Base-by-base conservation (phyloP, 2,888 invertebrate species). In the Eubasilissa splendida region DNA sequence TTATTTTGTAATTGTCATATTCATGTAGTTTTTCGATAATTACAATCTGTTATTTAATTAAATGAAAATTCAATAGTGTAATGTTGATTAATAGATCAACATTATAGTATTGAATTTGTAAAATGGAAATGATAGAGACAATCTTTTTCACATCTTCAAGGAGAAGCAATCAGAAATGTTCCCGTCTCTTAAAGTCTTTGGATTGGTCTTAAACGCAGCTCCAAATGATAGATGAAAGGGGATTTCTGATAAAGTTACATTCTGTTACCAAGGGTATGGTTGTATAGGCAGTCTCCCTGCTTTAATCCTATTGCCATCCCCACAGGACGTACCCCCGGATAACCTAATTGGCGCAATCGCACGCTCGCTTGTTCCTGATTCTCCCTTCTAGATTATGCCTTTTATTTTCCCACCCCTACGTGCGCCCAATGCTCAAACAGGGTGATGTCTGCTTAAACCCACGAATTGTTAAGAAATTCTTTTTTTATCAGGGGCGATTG, bases 311-410 rank as follows among this genome's bases (percentile, higher is more conserved):
- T 68, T 77, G 74, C 74, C 74, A 42, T 31, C 74, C 59, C 74
- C 56, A 22, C 53, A 60, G 63, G 66, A 74, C 66, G 63, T 63
- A 50, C 63, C 76, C 31, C 66, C 71, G 70, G 83, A 83, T 83
- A 83, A 81, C 80, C 81, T 83, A 83, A 83, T 83, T 83, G 81
- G 75, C 80, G 81, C 80, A 80, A 81, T 81, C 77, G 74, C 66
- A 75, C 81, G 74, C 65, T 70, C 75, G 75, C 79, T 74, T 75
- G 74, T 75, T 79, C 74, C 59, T 58, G 58, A 33, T 60, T 71
- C 73, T 71, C 58, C 70, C 68, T 14, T 31, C 42, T 70, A 42
- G 66, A 77, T 53, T 63, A 76, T 42, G 58, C 79, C 68, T 75
- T 66, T 79, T 58, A 59, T 76, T 74, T 78, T 65, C 53, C 66